Evolutionary conservation across 2,888 invertebrate species (phyloP).

Genomic region (Pandemis heparana): DNA sequence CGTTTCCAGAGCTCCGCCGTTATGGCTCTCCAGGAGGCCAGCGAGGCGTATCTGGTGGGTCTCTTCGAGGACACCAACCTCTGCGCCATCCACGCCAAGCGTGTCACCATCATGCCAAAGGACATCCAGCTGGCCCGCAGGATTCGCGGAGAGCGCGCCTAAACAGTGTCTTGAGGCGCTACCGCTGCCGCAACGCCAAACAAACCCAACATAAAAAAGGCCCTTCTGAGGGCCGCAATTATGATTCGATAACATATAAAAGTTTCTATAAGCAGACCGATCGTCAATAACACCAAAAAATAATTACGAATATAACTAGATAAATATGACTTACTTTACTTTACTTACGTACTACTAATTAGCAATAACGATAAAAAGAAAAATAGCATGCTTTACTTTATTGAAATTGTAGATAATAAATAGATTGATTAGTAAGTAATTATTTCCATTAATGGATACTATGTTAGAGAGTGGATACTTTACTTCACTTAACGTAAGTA

Average conservation of each 20-base stretch:
- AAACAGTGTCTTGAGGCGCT: background rate
- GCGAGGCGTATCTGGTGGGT: constrained; percentile 53
- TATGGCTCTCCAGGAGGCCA: constrained; percentile 93
- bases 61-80: constrained; percentile 91
- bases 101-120: background rate
- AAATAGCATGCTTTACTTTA: too few species aligned
- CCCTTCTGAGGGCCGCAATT: constrained; percentile 8
- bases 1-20: constrained; percentile 94
- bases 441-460: too few species aligned
- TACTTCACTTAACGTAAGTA: too few species aligned
- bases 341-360: too few species aligned
- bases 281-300: background rate
- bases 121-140: background rate
- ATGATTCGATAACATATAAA: background rate
- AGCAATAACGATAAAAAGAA: too few species aligned
- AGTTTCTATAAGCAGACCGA: background rate
- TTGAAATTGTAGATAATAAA: too few species aligned
- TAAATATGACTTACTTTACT: too few species aligned
- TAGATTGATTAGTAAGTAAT: too few species aligned
- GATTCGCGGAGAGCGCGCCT: constrained; percentile 1
- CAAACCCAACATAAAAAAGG: background rate
- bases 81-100: background rate
- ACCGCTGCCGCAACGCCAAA: background rate
- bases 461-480: too few species aligned
- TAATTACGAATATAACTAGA: too few species aligned